Evolutionary conservation across 2,113 vertebrate species (phyloP), one percentile per base, ranked within the genome.

Genomic region (Poeciliopsis turrubarensis): DNA sequence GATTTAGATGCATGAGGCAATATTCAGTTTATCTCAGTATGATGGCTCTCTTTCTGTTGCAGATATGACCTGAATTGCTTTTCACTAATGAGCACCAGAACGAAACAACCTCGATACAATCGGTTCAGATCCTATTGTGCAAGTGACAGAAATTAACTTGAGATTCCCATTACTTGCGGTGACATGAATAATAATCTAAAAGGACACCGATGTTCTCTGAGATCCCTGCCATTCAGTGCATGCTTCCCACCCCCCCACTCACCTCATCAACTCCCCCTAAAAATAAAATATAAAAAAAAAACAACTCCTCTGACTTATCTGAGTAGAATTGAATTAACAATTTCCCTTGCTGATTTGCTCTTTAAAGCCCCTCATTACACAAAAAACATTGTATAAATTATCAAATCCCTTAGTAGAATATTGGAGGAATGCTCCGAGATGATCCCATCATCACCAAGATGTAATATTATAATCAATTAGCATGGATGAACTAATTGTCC

Each of bases 401-500:
- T 78, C 41, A 25, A 88, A 86, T 85, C 86, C 91, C 92, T 92
- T 39, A 22, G 91, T 90, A 90, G 82, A 90, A 75, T 68, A 65
- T 63, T 75, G 75, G 86, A 86, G 34, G 61, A 86, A 87, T 73
- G 85, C 77, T 76, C 83, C 66, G 70, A 72, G 72, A 86, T 92
- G 88, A 86, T 92, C 91, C 84, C 29, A 89, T 92, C 88, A 87
- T 83, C 79, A 74, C 85, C 81, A 70, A 77, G 86, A 85, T 89
- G 89, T 90, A 89, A 90, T 92, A 92, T 93, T 90, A 78, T 87
- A 92, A 93, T 94, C 90, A 93, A 92, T 94, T 93, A 92, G 85
- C 84, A 86, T 31, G 87, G 80, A 88, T 86, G 81, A 90, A 73
- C 87, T 91, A 92, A 93, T 92, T 90, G 86, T 89, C 87, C 90